Percentiles rank a stretch among this genome's conserved stretches.
Conservation (phyloP, 2,113 vertebrate species). For the Catagonus wagneri region DNA sequence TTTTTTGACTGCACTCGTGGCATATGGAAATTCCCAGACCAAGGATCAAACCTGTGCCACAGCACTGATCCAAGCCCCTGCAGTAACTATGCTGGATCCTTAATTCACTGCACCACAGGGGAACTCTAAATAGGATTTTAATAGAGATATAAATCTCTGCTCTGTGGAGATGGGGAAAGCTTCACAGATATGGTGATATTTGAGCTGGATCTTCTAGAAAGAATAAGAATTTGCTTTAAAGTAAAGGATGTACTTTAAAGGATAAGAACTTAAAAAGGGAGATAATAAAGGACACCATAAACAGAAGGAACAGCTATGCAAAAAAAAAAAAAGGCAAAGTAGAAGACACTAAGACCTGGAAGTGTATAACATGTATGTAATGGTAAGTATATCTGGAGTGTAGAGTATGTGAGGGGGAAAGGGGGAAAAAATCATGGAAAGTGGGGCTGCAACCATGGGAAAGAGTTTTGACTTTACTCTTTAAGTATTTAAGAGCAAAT, state of each 20-base stretch:
- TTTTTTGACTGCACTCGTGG: too few species aligned
- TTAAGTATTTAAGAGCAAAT: neutral
- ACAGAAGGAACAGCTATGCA: neutral
- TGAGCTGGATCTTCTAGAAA: constrained; percentile 45
- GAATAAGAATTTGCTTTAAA: constrained; percentile 35
- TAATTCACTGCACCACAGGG: too few species aligned
- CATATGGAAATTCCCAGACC: too few species aligned
- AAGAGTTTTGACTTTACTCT: neutral
- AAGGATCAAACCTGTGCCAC: too few species aligned
- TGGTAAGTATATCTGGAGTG: neutral
- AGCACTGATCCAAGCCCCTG: too few species aligned
- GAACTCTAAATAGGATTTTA: neutral
- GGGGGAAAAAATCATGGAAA: neutral
- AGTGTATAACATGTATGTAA: neutral
- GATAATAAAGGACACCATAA: neutral
- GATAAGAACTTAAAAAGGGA: constrained; percentile 20
- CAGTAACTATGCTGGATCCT: too few species aligned
- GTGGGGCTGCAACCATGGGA: neutral
- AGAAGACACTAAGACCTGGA: neutral
- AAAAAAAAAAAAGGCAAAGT: neutral
- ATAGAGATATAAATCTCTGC: neutral
- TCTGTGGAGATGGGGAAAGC: neutral
- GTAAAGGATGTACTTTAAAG: constrained; percentile 17
- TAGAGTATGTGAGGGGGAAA: neutral
- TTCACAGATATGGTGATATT: neutral